A percentile compares a stretch with the other conserved stretches of the same genome.
Conservation (phyloP, 2,797 vertebrate species). For the Karalla daura region DNA sequence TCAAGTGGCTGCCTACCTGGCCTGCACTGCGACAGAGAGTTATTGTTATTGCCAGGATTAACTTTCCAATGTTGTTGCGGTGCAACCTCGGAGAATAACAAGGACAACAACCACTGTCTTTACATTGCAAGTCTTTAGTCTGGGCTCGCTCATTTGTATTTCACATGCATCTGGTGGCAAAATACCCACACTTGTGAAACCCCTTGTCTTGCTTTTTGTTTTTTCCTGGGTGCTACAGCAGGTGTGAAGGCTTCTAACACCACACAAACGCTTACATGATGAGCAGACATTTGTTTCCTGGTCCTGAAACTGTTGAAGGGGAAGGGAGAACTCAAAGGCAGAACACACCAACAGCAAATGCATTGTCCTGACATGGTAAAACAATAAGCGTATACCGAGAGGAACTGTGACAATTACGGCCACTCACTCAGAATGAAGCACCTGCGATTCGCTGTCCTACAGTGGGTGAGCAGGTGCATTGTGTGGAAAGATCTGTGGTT, state of each 20-base stretch:
- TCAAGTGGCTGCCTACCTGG: conserved; percentile 23
- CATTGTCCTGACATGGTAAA: conserved; percentile 19
- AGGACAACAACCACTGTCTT: conserved; percentile 33
- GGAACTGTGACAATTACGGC: conserved; percentile 25
- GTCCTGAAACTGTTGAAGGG: conserved; percentile 33
- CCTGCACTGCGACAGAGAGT: conserved; percentile 11
- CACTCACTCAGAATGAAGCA: no score
- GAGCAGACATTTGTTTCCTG: conserved; percentile 36
- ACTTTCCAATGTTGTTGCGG: conserved; percentile 36
- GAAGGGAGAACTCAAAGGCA: conserved; percentile 21
- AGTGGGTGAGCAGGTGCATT: no score
- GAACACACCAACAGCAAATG: neutral
- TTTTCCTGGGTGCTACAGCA: conserved; percentile 3
- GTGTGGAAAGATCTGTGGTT: no score
- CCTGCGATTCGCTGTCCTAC: no score
- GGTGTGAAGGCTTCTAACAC: conserved; percentile 9
- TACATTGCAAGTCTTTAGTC: conserved; percentile 35
- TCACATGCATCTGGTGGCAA: conserved; percentile 24
- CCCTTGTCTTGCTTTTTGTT: conserved; percentile 27
- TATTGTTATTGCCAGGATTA: conserved; percentile 31
- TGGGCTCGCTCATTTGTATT: conserved; percentile 15
- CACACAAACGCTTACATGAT: conserved; percentile 30
- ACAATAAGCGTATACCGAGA: conserved; percentile 26
- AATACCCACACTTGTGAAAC: conserved; percentile 23
- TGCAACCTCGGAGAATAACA: conserved; percentile 29